Evolutionary conservation across 2,797 vertebrate species (phyloP), one percentile per base, ranked within the genome.

Genomic region (Coreius guichenoti): DNA sequence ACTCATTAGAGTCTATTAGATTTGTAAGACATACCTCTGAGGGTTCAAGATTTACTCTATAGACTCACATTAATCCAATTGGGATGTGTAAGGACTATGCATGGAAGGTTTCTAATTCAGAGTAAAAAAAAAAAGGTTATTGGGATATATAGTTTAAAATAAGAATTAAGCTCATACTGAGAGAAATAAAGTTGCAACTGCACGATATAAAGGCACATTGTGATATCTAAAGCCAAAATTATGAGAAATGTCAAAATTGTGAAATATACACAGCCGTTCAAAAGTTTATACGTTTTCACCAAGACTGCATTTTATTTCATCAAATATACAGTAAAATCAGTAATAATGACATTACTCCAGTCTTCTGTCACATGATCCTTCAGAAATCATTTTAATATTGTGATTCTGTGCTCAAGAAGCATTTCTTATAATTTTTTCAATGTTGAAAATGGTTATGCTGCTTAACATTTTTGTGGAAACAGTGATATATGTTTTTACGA

Each of bases 1-100:
- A 77, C 63, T 70, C 61, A 78, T 86, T 82, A 70, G 17, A 47
- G 63, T 33, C 49, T 39, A 49, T 51, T 68, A 67, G 82, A 68
- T 82, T 73, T 67, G 61, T 49, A n/a, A 29, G 81, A 23, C 1
- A 12, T 74, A 21, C 29, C 19, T 61, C 36, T 23, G 26, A 82
- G 81, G 69, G 36, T 63, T 82, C 23, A 31, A 45, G 26, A 73
- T 82, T 74, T 65, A 61, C 70, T 74, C 12, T 31, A 23, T 74
- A 63, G 54, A 19, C 69, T 61, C 33, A 36, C 17, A 39, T 31
- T 23, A 61, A 74, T 31, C 19, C 26, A 67, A 14, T 17, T 21
- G 61, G n/a, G 26, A 65, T 33, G 2, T 58, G 31, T 58, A 39
- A 54, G 74, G 21, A 56, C 73, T 36, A 21, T 51, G 47, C 73